Evolutionary conservation across 2,888 invertebrate genomes (phyloP).

Genomic region (Agrenia bidenticulata): DNA sequence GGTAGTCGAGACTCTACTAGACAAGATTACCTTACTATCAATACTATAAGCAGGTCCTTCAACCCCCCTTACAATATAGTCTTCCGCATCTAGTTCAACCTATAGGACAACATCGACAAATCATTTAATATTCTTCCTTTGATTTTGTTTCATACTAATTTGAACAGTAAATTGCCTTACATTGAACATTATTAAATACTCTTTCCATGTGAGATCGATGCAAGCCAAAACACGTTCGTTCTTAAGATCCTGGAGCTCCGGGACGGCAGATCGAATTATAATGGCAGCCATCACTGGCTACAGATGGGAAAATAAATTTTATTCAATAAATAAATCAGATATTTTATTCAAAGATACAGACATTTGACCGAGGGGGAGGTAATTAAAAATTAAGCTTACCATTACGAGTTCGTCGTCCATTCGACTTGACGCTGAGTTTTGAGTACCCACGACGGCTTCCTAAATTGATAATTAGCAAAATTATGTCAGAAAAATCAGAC

Average conservation of each 20-base stretch:
- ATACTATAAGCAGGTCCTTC: slow-evolving; percentile 21
- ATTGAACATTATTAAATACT: slow-evolving; percentile 35
- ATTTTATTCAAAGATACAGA: too few relatives aligned
- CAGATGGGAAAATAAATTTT: neutral
- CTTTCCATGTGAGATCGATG: slow-evolving; percentile 36
- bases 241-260: slow-evolving; percentile 25
- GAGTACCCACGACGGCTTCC: too few relatives aligned
- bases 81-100: slow-evolving; percentile 19
- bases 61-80: slow-evolving; percentile 30
- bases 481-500: too few relatives aligned
- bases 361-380: too few relatives aligned
- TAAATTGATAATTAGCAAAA: too few relatives aligned
- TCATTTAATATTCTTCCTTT: neutral
- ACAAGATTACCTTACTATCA: slow-evolving; percentile 21
- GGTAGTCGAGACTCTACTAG: too few relatives aligned
- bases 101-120: neutral
- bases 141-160: too few relatives aligned
- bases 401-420: neutral
- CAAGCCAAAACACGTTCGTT: slow-evolving; percentile 35
- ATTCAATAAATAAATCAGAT: too few relatives aligned
- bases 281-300: slow-evolving; percentile 40
- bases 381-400: neutral
- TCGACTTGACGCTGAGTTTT: too few relatives aligned
- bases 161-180: too few relatives aligned
- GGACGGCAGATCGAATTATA: slow-evolving; percentile 28